Evolutionary conservation across 2,113 vertebrate genomes (phyloP), one percentile per base, ranked within the genome.

Genomic region (Strix aluco): DNA sequence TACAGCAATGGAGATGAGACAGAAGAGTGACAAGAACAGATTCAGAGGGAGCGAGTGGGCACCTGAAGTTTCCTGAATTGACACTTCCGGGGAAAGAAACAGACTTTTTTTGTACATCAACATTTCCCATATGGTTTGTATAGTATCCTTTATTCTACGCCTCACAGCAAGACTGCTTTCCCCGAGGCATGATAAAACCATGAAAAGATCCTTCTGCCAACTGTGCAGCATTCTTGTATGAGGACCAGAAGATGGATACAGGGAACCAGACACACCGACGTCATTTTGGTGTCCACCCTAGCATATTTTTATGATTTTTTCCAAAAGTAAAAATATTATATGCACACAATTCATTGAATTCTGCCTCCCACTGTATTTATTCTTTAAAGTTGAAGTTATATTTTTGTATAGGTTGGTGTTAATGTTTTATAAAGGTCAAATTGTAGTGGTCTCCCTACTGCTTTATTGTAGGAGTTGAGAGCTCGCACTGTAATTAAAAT

Each of bases 401-500:
- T 82, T 95, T 95, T 86, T 83, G 13, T 55, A 80, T 81, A 81
- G 29, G 55, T 90, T 95, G 51, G 27, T 77, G 63, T 94, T 90
- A 91, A 88, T 82, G 67, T 91, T 96, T 96, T 90, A 66, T 85
- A 86, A 96, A 97, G 89, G 91, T 89, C 91, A 97, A 86, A 73
- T 92, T 92, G 86, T 38, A 96, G 40, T 44, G 54, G 20, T 92
- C 7, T 77, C 73, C 94, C 74, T 58, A 85, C 95, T 86, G 79
- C 42, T 94, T 88, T 91, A 88, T 80, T 95, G 29, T 81, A 77
- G 23, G 27, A 66, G 54, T 67, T 40, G 27, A 85, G 62, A 80
- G 42, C 51, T 86, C 62, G 91, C 16, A 55, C 74, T 88, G 84
- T 88, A 97, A 97, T 96, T 97, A 96, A 97, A 92, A 97, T 95